phyloP scores from a whole-genome alignment of 2,113 vertebrate species.

The Raja brachyura region DNA sequence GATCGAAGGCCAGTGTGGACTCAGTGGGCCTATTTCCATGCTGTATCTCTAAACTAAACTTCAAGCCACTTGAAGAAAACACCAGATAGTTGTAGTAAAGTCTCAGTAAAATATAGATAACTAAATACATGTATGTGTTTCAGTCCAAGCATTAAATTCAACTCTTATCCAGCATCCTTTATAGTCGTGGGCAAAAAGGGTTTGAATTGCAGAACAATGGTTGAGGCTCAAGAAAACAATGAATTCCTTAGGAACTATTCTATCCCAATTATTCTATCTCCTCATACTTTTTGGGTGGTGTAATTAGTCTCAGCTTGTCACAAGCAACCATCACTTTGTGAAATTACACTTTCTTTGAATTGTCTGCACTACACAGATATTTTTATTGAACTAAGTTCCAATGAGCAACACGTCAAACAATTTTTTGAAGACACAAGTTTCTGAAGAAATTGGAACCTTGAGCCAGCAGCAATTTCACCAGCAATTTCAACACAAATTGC shows the following conservation, averaged over 20 bases:
- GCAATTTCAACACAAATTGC: too few species aligned
- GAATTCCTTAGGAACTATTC: background rate
- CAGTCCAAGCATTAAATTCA: background rate
- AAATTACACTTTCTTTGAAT: background rate
- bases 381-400: background rate
- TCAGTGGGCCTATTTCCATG: too few species aligned
- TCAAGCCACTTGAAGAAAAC: slow-evolving; percentile 5
- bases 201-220: background rate
- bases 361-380: background rate
- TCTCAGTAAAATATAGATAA: background rate
- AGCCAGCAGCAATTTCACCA: too few species aligned
- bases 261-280: background rate
- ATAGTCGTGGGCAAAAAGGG: background rate
- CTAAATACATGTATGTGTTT: background rate
- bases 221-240: background rate
- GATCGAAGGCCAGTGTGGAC: too few species aligned
- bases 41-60: too few species aligned
- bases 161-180: background rate
- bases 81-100: background rate
- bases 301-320: background rate
- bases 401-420: too few species aligned
- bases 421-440: too few species aligned
- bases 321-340: background rate
- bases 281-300: background rate
- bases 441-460: too few species aligned